These are phyloP conservation scores for Flabesymbios commensalis DNA, from an alignment of 2,888 invertebrate species.

Conservation along the genomic window DNA sequence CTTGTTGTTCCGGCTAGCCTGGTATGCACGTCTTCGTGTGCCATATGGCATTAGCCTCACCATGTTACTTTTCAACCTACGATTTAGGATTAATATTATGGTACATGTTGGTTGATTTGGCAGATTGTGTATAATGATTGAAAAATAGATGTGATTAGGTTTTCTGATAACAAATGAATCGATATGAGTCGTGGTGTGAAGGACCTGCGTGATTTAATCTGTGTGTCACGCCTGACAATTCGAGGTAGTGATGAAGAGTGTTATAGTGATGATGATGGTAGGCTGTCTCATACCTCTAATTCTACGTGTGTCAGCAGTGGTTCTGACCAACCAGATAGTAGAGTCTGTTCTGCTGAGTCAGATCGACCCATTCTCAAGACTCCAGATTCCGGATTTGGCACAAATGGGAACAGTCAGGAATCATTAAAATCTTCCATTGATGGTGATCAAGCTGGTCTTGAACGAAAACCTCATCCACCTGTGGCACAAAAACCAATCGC, in stretches of 20 bases:
- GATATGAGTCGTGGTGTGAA: slow-evolving; percentile 57
- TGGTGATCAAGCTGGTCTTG: not conserved
- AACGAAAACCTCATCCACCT: not conserved
- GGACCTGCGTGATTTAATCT: slow-evolving; percentile 58
- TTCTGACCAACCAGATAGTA: slow-evolving; percentile 3
- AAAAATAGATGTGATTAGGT: not conserved
- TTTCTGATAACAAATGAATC: not conserved
- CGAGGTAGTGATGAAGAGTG: slow-evolving; percentile 53
- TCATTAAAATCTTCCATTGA: not conserved
- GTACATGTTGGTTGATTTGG: slow-evolving; percentile 2
- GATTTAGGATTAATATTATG: slow-evolving; percentile 11
- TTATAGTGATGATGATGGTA: slow-evolving; percentile 39
- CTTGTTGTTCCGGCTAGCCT: slow-evolving; percentile 22
- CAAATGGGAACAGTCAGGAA: slow-evolving; percentile 41
- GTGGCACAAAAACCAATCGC: not conserved
- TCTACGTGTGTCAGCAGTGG: not conserved
- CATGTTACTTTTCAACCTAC: slow-evolving; percentile 10
- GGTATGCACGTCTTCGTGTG: slow-evolving; percentile 14
- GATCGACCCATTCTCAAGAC: no score
- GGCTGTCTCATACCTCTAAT: slow-evolving; percentile 11
- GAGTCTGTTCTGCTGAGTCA: slow-evolving; percentile 20
- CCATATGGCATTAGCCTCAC: slow-evolving; percentile 12
- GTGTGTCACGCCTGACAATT: slow-evolving; percentile 57
- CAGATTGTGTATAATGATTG: not conserved
- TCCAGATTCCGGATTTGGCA: slow-evolving; percentile 54